Evolutionary conservation across 2,113 vertebrate species (phyloP).

Genomic region (Dolichallabes microphthalmus): DNA sequence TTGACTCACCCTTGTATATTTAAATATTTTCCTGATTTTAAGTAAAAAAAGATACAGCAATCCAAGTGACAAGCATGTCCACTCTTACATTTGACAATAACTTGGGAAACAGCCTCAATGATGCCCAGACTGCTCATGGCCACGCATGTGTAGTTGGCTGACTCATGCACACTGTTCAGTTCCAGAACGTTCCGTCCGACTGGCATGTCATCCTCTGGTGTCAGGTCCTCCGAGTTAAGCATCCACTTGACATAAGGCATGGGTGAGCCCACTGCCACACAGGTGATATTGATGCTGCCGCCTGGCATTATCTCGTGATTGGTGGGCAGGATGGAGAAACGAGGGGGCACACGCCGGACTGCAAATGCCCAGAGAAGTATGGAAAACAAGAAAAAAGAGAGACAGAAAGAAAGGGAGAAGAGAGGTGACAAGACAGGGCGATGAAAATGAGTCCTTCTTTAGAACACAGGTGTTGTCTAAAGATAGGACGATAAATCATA

Average conservation of each 20-base stretch:
- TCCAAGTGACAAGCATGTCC: neutral
- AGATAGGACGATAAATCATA: slow-evolving; percentile 64
- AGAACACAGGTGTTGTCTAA: slow-evolving; percentile 60
- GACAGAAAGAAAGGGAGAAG: slow-evolving; percentile 70
- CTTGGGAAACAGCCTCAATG: slow-evolving; percentile 93
- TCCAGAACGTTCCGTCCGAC: slow-evolving; percentile 96
- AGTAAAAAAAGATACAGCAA: neutral
- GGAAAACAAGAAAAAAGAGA: slow-evolving; percentile 74
- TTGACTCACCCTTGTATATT: neutral
- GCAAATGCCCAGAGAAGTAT: slow-evolving; percentile 69
- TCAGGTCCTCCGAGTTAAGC: slow-evolving; percentile 93
- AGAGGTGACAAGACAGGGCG: slow-evolving; percentile 78
- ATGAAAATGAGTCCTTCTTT: slow-evolving; percentile 71
- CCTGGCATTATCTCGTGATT: slow-evolving; percentile 99
- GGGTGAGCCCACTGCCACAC: slow-evolving; percentile 95
- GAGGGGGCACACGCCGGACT: slow-evolving; percentile 96
- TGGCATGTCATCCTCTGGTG: slow-evolving; percentile 96
- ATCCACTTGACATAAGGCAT: slow-evolving; percentile 99
- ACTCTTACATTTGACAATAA: slow-evolving; percentile 91
- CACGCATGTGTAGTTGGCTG: slow-evolving; percentile 98
- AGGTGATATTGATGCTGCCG: slow-evolving; percentile 97
- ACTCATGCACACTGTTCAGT: slow-evolving; percentile 92
- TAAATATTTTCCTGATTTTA: neutral
- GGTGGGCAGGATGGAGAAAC: slow-evolving; percentile 94
- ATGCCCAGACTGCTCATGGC: slow-evolving; percentile 99